Evolutionary conservation across 2,888 invertebrate species (phyloP), one percentile per base, ranked within the genome.

Genomic region (Netelia virgata): DNA sequence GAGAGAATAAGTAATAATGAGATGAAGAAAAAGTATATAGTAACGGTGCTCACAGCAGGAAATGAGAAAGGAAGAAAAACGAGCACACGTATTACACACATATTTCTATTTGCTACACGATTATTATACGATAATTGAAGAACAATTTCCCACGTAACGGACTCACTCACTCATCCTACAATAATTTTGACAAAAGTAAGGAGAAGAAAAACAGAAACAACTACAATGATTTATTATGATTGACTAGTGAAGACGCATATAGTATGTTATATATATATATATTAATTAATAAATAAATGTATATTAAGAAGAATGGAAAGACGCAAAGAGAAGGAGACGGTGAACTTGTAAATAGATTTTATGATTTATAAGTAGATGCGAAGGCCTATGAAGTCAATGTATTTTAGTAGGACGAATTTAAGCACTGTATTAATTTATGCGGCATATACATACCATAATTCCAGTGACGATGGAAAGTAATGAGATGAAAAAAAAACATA

Each of bases 301-400:
- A 77, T 61, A 77, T 82, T 77, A 57, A 73, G 61, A 20, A 72
- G 53, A 16, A 28, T 63, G 64, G 47, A 75, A 75, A 47, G 47
- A 47, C 28, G 66, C 43, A 41, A 55, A 53, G 53, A 53, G 36
- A 50, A 57, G 68, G 68, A 70, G 50, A 81, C 63, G 69, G 57
- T 47, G 55, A 81, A 72, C 75, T 88, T 89, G 90, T 90, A 89
- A 86, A 89, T 89, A 90, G 86, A 83, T 89, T 88, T 81, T 74
- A 75, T 64, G 88, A 89, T 86, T 88, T 88, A 86, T 84, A 87
- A 89, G 86, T 90, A 91, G 88, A 86, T 86, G 86, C 86, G 89
- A 88, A 90, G 92, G 91, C 92, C 92, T 92, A 91, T 91, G 89
- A 91, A 92, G 91, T 92, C 91, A 91, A 92, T 92, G 91, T 92